These are phyloP conservation scores for Crocodylus rhombifer DNA, from an alignment of 2,797 vertebrate species.

Conservation along the genomic window DNA sequence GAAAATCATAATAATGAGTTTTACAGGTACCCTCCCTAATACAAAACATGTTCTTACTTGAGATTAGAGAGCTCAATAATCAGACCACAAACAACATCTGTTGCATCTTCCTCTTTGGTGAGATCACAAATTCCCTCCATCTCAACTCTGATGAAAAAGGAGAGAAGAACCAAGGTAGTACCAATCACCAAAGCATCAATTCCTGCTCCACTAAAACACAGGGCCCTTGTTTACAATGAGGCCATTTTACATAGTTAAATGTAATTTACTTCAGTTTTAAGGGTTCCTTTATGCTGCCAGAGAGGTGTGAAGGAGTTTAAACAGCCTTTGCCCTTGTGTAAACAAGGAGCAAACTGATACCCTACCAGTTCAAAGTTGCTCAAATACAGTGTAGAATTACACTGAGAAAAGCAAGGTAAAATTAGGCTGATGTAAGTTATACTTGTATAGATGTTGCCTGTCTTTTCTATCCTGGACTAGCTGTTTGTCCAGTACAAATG, in stretches of 20 bases:
- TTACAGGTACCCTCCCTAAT: not conserved
- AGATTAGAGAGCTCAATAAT: slow-evolving; percentile 88
- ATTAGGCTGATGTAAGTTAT: no score
- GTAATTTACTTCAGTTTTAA: not conserved
- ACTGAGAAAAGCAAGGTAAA: no score
- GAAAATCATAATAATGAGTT: not conserved
- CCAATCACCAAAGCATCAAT: not conserved
- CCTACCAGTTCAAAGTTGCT: no score
- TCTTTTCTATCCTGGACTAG: no score
- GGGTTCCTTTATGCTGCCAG: not conserved
- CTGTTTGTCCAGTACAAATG: no score
- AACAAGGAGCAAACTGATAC: not conserved
- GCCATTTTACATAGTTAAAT: not conserved
- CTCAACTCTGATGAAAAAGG: not conserved
- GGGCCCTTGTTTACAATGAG: not conserved
- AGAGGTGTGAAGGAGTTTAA: not conserved
- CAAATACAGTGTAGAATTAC: no score
- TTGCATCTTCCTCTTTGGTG: slow-evolving; percentile 80
- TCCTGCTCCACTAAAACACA: not conserved
- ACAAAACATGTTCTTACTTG: slow-evolving; percentile 83
- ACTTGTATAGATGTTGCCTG: no score
- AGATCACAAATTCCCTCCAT: not conserved
- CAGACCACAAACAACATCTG: slow-evolving; percentile 84
- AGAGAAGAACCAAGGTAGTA: not conserved
- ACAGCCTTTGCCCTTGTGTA: not conserved